Evolutionary conservation across 2,888 invertebrate species (phyloP), one percentile per base, ranked within the genome.

Genomic region (Pherbina coryleti): DNA sequence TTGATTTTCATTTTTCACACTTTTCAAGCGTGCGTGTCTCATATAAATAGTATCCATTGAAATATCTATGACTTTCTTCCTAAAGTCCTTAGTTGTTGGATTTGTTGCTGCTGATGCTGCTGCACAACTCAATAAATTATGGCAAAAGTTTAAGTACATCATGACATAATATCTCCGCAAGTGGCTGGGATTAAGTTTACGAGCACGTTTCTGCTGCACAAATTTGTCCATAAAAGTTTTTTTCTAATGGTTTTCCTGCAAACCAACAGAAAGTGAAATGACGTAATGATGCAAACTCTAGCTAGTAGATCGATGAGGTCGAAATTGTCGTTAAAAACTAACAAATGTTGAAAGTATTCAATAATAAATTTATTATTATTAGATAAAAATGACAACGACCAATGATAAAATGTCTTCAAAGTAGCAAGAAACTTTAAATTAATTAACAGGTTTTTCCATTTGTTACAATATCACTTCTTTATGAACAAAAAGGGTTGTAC

Each of bases 131-230:
- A 67, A 67, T 67, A 37, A 67, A 34, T 67, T 37, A 67, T 67
- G 44, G 67, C 44, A 37, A 67, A 67, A 67, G 67, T 67, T 67
- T 37, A 67, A 22, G 22, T 14, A 37, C 31, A 67, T 67, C 67
- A 37, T 67, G 67, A 67, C 67, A 67, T 37, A 67, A 67, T 67
- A 67, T 37, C 67, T 67, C 44, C 37, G 67, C 67, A 37, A 67
- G 67, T 44, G 67, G 3, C 57, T 22, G 57, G 25, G 57, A 60
- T 60, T 60, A 60, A 60, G 25, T 60, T 60, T 60, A 60, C 57
- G 57, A 60, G 57, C 57, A 60, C 57, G 57, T 60, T 25, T 60
- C 25, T 28, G 57, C 57, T 60, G 57, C 57, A 60, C 57, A 60
- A 60, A 60, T 60, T 60, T 60, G 57, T 60, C 57, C 22, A 55